A percentile compares a stretch with the other conserved stretches of the same genome.
Conservation (phyloP, 2,888 invertebrate genomes). For the Troides aeacus region DNA sequence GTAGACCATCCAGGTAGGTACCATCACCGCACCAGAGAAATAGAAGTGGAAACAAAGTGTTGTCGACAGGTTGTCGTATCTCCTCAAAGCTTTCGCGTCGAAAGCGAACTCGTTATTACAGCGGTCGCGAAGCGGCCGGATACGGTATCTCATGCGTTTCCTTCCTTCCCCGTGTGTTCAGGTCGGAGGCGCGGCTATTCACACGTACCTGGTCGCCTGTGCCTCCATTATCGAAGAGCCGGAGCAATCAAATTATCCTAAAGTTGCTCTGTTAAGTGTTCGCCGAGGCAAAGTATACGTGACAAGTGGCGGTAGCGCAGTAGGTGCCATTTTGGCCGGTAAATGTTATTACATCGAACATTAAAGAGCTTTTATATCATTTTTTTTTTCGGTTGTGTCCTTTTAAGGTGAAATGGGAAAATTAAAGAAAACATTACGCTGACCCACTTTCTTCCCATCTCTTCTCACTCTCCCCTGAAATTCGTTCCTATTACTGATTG, state of each 20-base stretch:
- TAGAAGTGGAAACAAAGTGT: too few relatives aligned
- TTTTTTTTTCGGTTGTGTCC: slow-evolving; percentile 5
- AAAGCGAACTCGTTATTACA: slow-evolving; percentile 32
- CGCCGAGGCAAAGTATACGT: slow-evolving; percentile 26
- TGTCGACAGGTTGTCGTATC: too few relatives aligned
- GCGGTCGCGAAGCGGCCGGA: slow-evolving; percentile 26
- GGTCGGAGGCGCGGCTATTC: slow-evolving; percentile 9
- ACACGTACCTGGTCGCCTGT: slow-evolving; percentile 27
- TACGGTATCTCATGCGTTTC: background rate
- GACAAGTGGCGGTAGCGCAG: slow-evolving; percentile 24
- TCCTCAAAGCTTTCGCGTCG: slow-evolving; percentile 22
- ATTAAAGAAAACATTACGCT: slow-evolving; percentile 23
- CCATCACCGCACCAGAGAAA: too few relatives aligned
- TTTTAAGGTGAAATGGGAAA: slow-evolving; percentile 11
- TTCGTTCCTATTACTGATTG: too few relatives aligned
- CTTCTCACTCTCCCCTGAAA: too few relatives aligned
- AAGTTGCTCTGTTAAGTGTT: slow-evolving; percentile 30
- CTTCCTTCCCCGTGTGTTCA: slow-evolving; percentile 14
- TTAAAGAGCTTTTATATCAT: slow-evolving; percentile 25
- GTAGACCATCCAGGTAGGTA: too few relatives aligned
- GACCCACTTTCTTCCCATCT: background rate
- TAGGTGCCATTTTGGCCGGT: slow-evolving; percentile 26
- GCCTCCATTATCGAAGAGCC: slow-evolving; percentile 29
- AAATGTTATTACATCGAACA: slow-evolving; percentile 29
- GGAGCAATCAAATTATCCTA: slow-evolving; percentile 30